These are phyloP conservation scores for Anguilla pacifica DNA, from an alignment of 2,797 vertebrate genomes.

Conservation along the genomic window DNA sequence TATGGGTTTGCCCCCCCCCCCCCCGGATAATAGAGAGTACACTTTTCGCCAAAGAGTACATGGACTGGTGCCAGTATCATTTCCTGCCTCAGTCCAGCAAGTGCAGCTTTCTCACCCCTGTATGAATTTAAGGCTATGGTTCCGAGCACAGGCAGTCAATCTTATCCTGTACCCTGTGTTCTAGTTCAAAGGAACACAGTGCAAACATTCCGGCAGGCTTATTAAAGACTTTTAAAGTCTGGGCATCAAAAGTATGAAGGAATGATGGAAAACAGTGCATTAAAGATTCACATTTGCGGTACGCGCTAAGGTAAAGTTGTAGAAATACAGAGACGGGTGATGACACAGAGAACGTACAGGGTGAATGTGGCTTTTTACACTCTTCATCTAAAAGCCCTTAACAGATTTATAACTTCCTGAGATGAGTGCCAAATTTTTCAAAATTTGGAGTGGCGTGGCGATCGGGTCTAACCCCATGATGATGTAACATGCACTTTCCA, in stretches of 20 bases:
- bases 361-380: slow-evolving; percentile 30
- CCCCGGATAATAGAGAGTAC: slow-evolving; percentile 17
- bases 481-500: neutral
- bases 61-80: neutral
- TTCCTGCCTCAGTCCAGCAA: neutral
- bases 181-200: neutral
- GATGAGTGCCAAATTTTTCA: slow-evolving; percentile 21
- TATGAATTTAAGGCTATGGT: neutral
- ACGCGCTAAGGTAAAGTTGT: neutral
- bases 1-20: no score
- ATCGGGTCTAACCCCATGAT: neutral
- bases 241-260: neutral
- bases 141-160: slow-evolving; percentile 1
- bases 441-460: neutral
- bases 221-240: neutral
- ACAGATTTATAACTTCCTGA: slow-evolving; percentile 19
- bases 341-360: slow-evolving; percentile 33
- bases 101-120: slow-evolving; percentile 2
- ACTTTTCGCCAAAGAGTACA: neutral
- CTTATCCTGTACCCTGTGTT: neutral
- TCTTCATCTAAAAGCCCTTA: slow-evolving; percentile 33
- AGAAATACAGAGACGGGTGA: slow-evolving; percentile 2
- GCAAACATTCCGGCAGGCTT: neutral
- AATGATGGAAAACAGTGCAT: neutral
- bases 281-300: neutral